Conservation (phyloP, 2,113 vertebrate genomes). For the Nothoprocta pentlandii region DNA sequence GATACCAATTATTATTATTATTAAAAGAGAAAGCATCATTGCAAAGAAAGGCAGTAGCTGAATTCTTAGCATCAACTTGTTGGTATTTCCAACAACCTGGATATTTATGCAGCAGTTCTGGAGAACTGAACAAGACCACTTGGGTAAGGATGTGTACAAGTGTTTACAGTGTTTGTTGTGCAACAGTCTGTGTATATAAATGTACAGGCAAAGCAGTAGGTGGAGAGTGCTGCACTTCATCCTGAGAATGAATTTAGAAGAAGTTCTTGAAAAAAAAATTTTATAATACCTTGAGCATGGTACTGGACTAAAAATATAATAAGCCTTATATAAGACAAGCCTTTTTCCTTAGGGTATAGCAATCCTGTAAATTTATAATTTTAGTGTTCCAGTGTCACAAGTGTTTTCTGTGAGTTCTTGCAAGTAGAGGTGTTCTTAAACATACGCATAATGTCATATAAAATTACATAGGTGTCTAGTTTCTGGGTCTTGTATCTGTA, state of each 20-base stretch:
- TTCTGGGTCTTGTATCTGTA: background rate
- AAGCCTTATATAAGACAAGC: background rate
- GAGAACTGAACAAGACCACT: background rate
- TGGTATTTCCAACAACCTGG: background rate
- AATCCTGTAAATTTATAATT: background rate
- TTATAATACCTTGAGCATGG: background rate
- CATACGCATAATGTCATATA: background rate
- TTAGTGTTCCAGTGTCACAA: background rate
- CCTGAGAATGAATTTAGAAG: background rate
- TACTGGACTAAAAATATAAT: background rate
- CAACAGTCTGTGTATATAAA: background rate
- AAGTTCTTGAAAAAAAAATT: background rate
- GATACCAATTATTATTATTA: background rate
- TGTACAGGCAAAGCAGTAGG: background rate
- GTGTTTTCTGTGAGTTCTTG: background rate
- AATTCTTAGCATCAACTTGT: background rate
- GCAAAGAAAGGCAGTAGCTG: background rate
- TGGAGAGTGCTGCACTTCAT: background rate
- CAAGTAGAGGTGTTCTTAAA: background rate
- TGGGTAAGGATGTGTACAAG: background rate
- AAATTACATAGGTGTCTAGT: background rate
- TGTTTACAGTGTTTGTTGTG: background rate
- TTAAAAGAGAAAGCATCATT: background rate
- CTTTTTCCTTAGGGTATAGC: background rate
- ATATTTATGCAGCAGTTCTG: background rate